Evolutionary conservation across 1,140 invertebrate species (phyloP).

Genomic region (Lepeophtheirus salmonis): DNA sequence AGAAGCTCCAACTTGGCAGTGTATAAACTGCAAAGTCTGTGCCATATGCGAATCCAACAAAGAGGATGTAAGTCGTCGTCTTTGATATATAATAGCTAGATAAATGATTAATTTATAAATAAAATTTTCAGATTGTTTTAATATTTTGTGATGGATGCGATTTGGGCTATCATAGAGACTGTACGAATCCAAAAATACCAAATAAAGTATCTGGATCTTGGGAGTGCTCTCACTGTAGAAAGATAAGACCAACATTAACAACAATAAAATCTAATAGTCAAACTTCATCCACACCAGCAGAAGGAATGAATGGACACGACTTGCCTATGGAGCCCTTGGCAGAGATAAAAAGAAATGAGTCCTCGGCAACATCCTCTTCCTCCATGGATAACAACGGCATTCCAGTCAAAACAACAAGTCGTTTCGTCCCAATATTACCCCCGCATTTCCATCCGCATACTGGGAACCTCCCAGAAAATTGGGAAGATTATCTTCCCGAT

Average conservation of each 20-base stretch:
- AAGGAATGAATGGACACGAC: neutral
- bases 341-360: neutral
- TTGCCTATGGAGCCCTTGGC: neutral
- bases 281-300: neutral
- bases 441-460: slow-evolving; percentile 8
- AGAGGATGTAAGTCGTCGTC: slow-evolving; percentile 13
- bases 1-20: slow-evolving; percentile 11
- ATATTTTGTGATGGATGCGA: neutral
- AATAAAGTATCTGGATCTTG: neutral
- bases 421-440: neutral
- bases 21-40: slow-evolving; percentile 15
- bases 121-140: neutral
- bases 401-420: neutral
- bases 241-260: neutral
- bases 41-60: neutral
- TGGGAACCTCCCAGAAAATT: neutral
- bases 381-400: neutral
- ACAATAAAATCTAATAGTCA: neutral
- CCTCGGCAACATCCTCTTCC: neutral
- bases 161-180: neutral
- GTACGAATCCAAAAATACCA: neutral
- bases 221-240: neutral
- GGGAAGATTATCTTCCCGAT: slow-evolving; percentile 20
- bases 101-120: neutral
- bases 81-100: neutral